phyloP scores from a whole-genome alignment of 2,113 vertebrate genomes.

The Gambusia affinis region DNA sequence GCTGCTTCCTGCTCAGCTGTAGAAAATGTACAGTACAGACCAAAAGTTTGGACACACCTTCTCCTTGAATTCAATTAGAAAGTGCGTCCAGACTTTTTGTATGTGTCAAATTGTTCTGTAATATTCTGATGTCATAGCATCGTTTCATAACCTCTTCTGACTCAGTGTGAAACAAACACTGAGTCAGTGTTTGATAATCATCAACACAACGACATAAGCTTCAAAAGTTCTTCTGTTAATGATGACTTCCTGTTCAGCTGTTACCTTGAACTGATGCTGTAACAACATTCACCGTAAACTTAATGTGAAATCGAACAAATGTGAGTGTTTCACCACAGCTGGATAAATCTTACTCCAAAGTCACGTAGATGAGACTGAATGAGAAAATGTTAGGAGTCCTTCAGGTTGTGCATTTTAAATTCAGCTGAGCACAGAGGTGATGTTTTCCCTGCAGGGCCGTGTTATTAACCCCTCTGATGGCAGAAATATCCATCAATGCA shows the following conservation, averaged over 20 bases:
- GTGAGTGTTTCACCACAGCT: not conserved
- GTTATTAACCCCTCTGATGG: not conserved
- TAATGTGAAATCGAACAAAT: not conserved
- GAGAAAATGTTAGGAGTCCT: not conserved
- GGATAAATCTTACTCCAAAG: not conserved
- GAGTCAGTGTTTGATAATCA: not conserved
- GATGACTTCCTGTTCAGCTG: not conserved
- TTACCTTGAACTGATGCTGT: not conserved
- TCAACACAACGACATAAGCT: not conserved
- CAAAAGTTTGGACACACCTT: too few species aligned
- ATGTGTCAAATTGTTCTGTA: not conserved
- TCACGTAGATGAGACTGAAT: not conserved
- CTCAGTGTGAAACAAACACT: not conserved
- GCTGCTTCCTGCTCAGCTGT: not conserved
- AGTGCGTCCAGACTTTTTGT: too few species aligned
- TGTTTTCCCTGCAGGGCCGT: not conserved
- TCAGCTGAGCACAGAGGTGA: not conserved
- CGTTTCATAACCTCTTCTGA: not conserved
- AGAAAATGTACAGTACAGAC: not conserved
- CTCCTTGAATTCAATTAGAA: too few species aligned
- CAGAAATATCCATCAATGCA: constrained; percentile 1
- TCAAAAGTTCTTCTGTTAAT: not conserved
- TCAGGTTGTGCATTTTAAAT: not conserved
- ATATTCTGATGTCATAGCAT: not conserved
- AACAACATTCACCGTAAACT: not conserved